Evolutionary conservation across 2,113 vertebrate species (phyloP).

Genomic region (Ptilonorhynchus violaceus): DNA sequence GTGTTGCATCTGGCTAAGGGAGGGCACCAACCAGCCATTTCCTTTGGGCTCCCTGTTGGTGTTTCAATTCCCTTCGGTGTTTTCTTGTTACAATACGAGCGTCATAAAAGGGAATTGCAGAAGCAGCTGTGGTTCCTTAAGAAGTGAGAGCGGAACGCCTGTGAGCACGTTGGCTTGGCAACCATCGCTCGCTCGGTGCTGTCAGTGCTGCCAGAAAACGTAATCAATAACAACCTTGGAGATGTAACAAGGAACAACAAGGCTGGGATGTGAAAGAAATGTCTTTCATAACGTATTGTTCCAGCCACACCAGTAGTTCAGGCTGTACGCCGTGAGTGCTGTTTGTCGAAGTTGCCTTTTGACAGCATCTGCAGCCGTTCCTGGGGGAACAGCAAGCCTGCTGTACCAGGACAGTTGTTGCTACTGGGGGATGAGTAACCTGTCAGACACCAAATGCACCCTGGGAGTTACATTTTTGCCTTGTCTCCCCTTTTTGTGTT

Average conservation of each 20-base stretch:
- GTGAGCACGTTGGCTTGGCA: conserved; percentile 27
- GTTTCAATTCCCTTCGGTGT: neutral
- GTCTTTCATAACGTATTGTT: neutral
- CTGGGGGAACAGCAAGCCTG: neutral
- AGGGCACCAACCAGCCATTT: neutral
- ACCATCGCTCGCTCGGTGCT: neutral
- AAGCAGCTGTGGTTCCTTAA: neutral
- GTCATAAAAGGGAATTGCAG: neutral
- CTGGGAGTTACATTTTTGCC: neutral
- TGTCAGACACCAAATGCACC: neutral
- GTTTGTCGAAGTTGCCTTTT: neutral
- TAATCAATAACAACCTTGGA: neutral
- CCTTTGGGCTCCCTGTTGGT: neutral
- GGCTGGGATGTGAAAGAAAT: neutral
- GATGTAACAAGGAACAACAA: neutral
- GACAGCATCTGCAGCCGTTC: neutral
- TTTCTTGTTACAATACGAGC: neutral
- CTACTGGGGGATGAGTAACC: neutral
- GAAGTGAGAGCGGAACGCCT: neutral
- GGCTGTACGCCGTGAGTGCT: fast-evolving
- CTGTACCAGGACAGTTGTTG: neutral
- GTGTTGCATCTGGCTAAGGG: neutral
- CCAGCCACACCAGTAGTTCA: neutral
- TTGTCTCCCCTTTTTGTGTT: neutral
- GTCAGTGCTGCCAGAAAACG: neutral